Percentiles rank a stretch among this genome's conserved stretches.
phyloP scores from a whole-genome alignment of 2,797 vertebrate species.

The Acropternis orthonyx region DNA sequence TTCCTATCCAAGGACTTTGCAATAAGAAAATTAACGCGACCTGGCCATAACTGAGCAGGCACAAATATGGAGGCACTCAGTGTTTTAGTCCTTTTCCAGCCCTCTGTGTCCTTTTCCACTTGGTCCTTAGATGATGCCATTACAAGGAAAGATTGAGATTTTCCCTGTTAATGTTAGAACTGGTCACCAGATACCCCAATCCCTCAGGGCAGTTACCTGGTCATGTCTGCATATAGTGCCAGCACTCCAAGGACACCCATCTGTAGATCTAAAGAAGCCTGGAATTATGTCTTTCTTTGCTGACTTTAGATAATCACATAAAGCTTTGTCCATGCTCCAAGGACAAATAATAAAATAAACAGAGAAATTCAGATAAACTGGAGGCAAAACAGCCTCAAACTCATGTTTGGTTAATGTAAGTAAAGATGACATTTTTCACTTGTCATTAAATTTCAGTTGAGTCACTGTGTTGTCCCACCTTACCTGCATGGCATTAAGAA shows the following conservation, averaged over 20 bases:
- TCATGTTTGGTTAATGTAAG: neutral
- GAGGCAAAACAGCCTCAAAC: neutral
- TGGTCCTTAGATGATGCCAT: neutral
- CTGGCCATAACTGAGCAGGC: neutral
- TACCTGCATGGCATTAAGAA: neutral
- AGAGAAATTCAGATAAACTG: slow-evolving; percentile 34
- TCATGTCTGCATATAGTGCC: neutral
- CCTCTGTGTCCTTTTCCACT: neutral
- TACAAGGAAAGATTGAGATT: neutral
- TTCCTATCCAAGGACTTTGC: neutral
- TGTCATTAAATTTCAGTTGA: neutral
- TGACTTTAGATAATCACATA: neutral
- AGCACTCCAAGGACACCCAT: neutral
- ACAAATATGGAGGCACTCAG: neutral
- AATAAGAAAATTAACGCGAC: neutral
- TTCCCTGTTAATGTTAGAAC: neutral
- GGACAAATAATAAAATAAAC: neutral
- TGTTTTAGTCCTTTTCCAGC: neutral
- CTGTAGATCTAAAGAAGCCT: neutral
- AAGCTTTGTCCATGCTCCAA: neutral
- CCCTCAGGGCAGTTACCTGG: neutral
- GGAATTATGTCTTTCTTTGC: neutral
- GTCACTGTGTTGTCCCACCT: neutral
- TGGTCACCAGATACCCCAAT: neutral
- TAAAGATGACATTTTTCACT: neutral